Conservation (phyloP, 2,797 vertebrate species). For the Bufotes viridis region DNA sequence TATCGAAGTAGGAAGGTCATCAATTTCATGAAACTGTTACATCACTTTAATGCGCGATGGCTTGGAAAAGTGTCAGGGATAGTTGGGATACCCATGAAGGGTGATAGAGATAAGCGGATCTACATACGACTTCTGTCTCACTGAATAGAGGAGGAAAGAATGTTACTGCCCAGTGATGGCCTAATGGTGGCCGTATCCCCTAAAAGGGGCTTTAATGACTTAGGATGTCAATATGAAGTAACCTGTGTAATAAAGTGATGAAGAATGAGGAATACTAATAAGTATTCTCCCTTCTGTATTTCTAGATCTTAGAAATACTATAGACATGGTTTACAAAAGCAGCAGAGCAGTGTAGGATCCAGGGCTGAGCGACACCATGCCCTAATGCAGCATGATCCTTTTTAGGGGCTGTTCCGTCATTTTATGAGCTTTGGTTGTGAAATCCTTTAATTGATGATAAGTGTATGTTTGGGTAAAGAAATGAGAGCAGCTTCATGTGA, state of each 20-base stretch:
- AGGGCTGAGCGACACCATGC: neutral
- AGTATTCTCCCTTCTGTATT: neutral
- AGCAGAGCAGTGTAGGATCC: neutral
- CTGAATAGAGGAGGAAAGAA: neutral
- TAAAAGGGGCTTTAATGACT: neutral
- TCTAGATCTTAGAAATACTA: neutral
- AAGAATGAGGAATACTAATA: neutral
- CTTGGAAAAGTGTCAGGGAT: neutral
- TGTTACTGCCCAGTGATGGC: neutral
- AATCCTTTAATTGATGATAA: slow-evolving; percentile 24
- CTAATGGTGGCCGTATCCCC: neutral
- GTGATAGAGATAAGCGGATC: too few species aligned
- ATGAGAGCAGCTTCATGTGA: neutral
- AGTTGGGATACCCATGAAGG: neutral
- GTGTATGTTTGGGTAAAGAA: slow-evolving; percentile 16
- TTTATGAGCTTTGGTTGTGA: slow-evolving; percentile 25
- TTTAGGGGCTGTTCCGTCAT: neutral
- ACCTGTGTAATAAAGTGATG: neutral
- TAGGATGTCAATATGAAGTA: neutral
- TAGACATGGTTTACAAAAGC: neutral
- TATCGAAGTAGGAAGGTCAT: too few species aligned
- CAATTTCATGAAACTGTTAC: too few species aligned
- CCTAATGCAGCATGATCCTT: neutral
- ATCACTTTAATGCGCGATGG: too few species aligned
- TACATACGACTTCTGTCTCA: too few species aligned